phyloP scores from a whole-genome alignment of 2,888 invertebrate genomes.

The Nemoura dubitans region DNA sequence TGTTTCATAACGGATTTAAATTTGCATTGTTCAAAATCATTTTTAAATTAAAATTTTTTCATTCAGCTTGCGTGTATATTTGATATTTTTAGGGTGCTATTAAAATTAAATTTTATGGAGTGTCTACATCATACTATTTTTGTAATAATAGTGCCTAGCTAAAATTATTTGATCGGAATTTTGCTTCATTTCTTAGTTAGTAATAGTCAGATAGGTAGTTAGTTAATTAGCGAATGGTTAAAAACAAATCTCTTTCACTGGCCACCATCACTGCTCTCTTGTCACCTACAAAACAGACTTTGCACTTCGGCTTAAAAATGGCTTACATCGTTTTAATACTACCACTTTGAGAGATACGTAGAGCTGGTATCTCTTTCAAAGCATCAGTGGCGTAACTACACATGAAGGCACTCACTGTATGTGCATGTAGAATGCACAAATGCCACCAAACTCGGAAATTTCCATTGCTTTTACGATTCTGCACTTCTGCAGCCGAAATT shows the following conservation, averaged over 20 bases:
- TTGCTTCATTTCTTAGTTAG: not conserved
- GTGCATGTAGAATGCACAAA: no score
- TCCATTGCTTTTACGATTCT: no score
- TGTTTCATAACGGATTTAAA: not conserved
- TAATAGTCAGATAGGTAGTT: not conserved
- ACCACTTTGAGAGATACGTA: not conserved
- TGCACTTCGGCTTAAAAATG: not conserved
- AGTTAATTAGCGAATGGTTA: not conserved
- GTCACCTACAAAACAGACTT: not conserved
- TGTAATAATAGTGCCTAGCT: not conserved
- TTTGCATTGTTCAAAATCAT: not conserved
- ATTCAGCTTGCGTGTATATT: not conserved
- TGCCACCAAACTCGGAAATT: no score
- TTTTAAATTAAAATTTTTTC: not conserved
- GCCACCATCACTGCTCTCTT: slow-evolving; percentile 1
- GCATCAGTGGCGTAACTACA: not conserved
- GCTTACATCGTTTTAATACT: not conserved
- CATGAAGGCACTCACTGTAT: not conserved
- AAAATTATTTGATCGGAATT: not conserved
- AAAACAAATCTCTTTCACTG: not conserved
- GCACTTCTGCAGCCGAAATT: no score
- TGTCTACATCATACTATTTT: not conserved
- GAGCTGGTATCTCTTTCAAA: not conserved
- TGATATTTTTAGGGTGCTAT: not conserved
- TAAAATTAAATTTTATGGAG: not conserved